Evolutionary conservation across 1,140 invertebrate genomes (phyloP), one percentile per base, ranked within the genome.

Genomic region (Drosophila auraria): DNA sequence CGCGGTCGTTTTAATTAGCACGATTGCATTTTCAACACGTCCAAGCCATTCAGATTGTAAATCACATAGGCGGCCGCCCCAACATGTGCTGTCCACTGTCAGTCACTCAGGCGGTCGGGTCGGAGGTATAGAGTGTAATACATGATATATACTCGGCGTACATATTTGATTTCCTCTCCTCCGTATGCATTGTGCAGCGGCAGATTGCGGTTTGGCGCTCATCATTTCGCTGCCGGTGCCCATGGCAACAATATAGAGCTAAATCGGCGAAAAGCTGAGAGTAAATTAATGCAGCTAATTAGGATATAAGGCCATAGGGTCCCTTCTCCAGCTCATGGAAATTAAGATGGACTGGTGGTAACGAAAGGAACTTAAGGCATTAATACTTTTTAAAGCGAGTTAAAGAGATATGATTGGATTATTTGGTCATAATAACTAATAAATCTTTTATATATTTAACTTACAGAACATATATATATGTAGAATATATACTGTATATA

Each of bases 1-100:
- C 82, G 86, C 86, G 86, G 86, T 90, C 82, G 78, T 73, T 90
- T 86, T 91, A 90, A 90, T 90, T 90, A 91, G 76, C 86, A 74
- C 78, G 86, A 89, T 86, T 90, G 86, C 82, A 89, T 90, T 86
- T 87, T 82, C 78, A 79, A 86, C 86, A 89, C 86, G 86, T 89
- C 65, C 56, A 71, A 63, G 76, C 82, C 81, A 84, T 90, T 90
- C 79, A 54, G 75, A 84, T 73, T 73, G 86, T 90, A 89, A 89
- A 83, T 87, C 84, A 89, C 69, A 83, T 83, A 72, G 77, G 64
- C 78, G 49, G 62, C 80, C 56, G 64, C 61, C 57, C 80, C 72
- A 78, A 64, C 69, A 86, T 87, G 58, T 86, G 70, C 75, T 79
- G 30, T 61, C 68, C 36, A 36, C 23, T 69, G 68, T 20, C 66